phyloP scores from a whole-genome alignment of 2,888 invertebrate genomes.

The Pterostichus niger region DNA sequence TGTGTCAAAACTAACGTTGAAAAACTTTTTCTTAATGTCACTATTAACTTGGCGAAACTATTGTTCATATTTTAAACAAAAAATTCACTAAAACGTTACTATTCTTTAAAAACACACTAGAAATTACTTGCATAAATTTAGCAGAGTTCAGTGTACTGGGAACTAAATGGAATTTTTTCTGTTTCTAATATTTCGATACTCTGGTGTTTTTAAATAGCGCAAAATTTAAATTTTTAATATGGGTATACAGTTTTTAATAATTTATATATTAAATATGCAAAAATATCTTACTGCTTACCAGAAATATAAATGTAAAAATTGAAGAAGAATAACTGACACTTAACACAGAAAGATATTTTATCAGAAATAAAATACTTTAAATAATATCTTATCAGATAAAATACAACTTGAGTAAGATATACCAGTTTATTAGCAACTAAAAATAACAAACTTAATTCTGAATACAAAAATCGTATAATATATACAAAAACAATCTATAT shows the following conservation, averaged over 20 bases:
- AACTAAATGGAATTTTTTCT: too few species aligned
- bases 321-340: too few species aligned
- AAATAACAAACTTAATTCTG: background rate
- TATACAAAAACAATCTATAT: background rate
- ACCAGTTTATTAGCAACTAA: slow-evolving; percentile 3
- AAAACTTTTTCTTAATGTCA: background rate
- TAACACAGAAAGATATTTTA: background rate
- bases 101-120: background rate
- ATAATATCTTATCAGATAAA: background rate
- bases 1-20: background rate
- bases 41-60: background rate
- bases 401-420: background rate
- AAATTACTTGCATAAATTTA: background rate
- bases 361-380: background rate
- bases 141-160: too few species aligned
- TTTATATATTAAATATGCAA: background rate
- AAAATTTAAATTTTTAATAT: too few species aligned
- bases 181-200: too few species aligned
- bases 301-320: too few species aligned
- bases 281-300: background rate
- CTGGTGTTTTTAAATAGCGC: too few species aligned
- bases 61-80: background rate
- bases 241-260: too few species aligned
- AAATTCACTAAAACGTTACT: background rate
- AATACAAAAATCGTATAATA: background rate